Conservation (phyloP, 2,113 vertebrate genomes). For the Edolisoma coerulescens region DNA sequence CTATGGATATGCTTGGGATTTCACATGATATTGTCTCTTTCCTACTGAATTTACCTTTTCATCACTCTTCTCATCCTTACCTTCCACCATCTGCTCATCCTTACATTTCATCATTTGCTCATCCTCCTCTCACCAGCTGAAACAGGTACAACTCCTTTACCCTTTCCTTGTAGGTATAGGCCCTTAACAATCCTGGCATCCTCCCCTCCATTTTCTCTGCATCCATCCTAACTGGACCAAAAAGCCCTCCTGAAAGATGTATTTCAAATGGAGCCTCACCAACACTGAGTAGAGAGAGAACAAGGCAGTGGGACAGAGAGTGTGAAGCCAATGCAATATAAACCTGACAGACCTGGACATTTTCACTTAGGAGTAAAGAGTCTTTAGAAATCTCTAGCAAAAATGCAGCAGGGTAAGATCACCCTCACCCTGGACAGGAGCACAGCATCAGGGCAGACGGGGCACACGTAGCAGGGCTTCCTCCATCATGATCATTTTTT, state of each 20-base stretch:
- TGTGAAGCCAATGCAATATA: neutral
- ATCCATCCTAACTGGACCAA: neutral
- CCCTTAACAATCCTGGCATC: neutral
- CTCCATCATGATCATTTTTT: neutral
- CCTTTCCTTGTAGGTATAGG: neutral
- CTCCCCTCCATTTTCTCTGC: neutral
- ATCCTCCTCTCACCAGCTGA: neutral
- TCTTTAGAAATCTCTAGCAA: neutral
- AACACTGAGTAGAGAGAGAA: neutral
- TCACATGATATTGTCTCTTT: neutral
- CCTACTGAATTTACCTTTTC: neutral
- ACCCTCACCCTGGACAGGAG: neutral
- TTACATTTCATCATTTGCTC: neutral
- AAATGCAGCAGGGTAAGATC: neutral
- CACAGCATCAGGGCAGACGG: neutral
- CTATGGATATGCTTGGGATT: neutral
- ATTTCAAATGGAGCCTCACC: neutral
- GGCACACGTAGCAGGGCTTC: neutral
- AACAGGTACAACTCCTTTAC: neutral
- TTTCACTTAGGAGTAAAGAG: neutral
- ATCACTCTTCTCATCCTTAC: neutral
- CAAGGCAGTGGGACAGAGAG: neutral
- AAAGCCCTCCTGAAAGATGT: neutral
- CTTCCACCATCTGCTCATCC: neutral
- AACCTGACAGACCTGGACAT: neutral